phyloP scores from a whole-genome alignment of 2,797 vertebrate species.

The Acanthurus leucopareius region DNA sequence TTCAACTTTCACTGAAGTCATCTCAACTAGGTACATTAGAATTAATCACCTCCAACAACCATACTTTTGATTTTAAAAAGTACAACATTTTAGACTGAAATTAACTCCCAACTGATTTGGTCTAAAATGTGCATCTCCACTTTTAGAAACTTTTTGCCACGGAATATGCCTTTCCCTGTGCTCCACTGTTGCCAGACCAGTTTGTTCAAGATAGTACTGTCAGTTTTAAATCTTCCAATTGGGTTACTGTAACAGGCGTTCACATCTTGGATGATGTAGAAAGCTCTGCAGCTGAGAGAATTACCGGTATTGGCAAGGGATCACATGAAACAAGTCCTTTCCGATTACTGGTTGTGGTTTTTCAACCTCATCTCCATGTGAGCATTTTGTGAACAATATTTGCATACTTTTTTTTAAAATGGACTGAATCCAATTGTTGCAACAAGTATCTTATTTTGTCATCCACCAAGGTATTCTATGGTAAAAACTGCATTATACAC shows the following conservation, averaged over 20 bases:
- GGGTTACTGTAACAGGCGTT: neutral
- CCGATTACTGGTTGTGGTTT: neutral
- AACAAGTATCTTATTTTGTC: neutral
- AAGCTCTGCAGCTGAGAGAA: neutral
- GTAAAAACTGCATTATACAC: neutral
- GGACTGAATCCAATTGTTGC: neutral
- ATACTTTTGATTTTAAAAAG: neutral
- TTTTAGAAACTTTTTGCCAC: neutral
- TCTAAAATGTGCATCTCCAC: neutral
- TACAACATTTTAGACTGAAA: neutral
- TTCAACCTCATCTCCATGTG: neutral
- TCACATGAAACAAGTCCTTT: neutral
- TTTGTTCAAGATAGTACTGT: neutral
- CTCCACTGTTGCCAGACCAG: neutral
- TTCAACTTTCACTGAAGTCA: neutral
- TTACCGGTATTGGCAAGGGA: neutral
- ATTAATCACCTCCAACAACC: neutral
- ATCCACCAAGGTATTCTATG: neutral
- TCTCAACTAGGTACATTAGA: neutral
- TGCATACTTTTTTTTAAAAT: neutral
- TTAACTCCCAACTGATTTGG: neutral
- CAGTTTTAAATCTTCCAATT: neutral
- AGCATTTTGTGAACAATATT: neutral
- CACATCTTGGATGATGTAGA: neutral
- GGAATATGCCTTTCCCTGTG: rapidly evolving